Evolutionary conservation across 2,113 vertebrate species (phyloP).

Genomic region (Phalacrocorax carbo): DNA sequence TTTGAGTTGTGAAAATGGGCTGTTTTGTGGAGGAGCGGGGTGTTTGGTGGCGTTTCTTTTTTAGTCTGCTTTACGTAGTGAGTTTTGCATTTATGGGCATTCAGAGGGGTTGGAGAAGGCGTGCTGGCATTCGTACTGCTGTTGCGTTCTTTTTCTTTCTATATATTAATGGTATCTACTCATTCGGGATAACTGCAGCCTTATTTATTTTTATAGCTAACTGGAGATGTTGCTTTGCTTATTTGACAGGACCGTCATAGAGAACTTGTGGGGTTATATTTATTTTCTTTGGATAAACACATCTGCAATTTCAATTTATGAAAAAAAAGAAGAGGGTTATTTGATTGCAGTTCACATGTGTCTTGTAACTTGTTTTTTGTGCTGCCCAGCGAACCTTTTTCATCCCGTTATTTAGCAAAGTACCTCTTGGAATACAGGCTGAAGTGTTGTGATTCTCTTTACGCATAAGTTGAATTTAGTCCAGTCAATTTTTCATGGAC

Average conservation of each 20-base stretch:
- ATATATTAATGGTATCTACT: neutral
- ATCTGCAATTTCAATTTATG: neutral
- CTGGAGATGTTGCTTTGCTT: neutral
- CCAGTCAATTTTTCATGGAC: neutral
- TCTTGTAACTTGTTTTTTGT: neutral
- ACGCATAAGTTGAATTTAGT: neutral
- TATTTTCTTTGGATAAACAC: neutral
- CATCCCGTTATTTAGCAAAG: neutral
- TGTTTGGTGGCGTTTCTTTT: too few species aligned
- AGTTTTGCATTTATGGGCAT: neutral
- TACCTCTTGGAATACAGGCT: neutral
- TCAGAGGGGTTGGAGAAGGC: neutral
- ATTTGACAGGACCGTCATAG: neutral
- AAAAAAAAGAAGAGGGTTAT: neutral
- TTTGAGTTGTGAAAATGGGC: neutral
- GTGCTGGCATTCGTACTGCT: neutral
- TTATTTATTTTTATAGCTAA: neutral
- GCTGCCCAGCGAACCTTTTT: neutral
- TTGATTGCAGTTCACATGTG: neutral
- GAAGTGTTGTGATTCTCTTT: neutral
- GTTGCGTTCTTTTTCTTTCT: neutral
- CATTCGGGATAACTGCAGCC: neutral
- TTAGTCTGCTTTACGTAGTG: neutral
- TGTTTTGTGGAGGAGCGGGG: fast-evolving
- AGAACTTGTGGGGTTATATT: neutral